Conservation (phyloP, 2,888 invertebrate species). For the Lumbricus terrestris region DNA sequence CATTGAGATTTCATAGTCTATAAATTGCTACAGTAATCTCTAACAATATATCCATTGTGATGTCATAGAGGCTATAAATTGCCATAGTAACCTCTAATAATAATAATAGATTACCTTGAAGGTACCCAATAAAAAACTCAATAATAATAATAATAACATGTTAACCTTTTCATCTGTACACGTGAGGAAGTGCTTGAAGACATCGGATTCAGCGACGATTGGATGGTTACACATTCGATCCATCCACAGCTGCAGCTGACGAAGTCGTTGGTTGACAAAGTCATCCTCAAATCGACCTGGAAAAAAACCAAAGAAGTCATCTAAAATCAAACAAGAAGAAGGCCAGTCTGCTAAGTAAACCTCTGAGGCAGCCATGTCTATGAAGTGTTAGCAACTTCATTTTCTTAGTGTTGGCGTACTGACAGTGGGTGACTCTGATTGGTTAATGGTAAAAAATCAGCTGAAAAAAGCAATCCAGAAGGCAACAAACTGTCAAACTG, state of each 20-base stretch:
- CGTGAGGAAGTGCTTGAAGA: constrained; percentile 94
- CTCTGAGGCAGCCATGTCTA: no score
- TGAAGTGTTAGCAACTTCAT: no score
- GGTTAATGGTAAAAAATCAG: background rate
- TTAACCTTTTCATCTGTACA: constrained; percentile 88
- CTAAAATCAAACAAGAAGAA: background rate
- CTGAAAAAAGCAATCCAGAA: background rate
- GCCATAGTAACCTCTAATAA: no score
- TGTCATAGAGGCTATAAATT: no score
- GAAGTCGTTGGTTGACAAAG: constrained; percentile 89
- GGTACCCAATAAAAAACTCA: background rate
- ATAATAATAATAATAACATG: no score
- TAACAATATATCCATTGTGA: no score
- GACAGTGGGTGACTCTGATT: no score
- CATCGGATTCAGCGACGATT: constrained; percentile 83
- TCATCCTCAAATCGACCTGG: constrained; percentile 91
- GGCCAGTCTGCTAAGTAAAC: no score
- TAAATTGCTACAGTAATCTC: no score
- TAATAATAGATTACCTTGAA: no score
- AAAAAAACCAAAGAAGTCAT: constrained; percentile 6
- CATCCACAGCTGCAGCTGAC: constrained; percentile 91
- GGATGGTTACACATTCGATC: constrained; percentile 96
- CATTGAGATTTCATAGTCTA: no score
- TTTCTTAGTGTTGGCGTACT: no score
- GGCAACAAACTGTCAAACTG: background rate